A percentile compares a stretch with the other conserved stretches of the same genome.
Evolutionary conservation across 2,797 vertebrate genomes (phyloP).

Genomic region (Phylloscopus collybita): DNA sequence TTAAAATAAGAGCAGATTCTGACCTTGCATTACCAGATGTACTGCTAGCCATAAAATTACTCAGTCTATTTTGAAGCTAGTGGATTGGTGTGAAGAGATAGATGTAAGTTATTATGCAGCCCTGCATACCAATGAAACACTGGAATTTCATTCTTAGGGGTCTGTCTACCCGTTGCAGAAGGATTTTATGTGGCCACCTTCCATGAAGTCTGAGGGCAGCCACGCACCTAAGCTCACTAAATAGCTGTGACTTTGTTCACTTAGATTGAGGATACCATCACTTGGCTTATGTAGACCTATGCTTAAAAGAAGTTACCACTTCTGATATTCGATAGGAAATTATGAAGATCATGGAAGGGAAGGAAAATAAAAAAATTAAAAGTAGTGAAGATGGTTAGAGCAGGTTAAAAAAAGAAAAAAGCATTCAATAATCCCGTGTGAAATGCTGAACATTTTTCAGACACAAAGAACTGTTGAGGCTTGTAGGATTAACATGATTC

Average conservation of each 20-base stretch:
- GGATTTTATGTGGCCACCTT: not conserved
- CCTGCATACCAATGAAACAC: not conserved
- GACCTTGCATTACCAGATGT: not conserved
- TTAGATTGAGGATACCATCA: not conserved
- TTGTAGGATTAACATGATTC: not conserved
- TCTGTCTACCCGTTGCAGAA: not conserved
- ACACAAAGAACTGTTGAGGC: not conserved
- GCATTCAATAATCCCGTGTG: not conserved
- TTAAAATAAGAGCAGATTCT: not conserved
- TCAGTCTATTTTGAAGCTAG: not conserved
- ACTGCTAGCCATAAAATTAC: not conserved
- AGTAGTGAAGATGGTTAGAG: not conserved
- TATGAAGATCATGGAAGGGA: not conserved
- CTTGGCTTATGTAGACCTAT: not conserved
- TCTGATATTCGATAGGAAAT: not conserved
- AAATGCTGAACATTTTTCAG: conserved; percentile 13
- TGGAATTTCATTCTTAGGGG: not conserved
- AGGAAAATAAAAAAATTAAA: not conserved
- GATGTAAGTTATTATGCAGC: not conserved
- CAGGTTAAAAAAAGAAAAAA: not conserved
- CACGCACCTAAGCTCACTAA: not conserved
- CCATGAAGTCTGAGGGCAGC: not conserved
- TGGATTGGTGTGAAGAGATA: not conserved
- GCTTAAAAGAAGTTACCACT: not conserved
- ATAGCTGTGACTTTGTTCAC: not conserved